Evolutionary conservation across 2,113 vertebrate genomes (phyloP).

Genomic region (Pseudorhombus dupliciocellatus): DNA sequence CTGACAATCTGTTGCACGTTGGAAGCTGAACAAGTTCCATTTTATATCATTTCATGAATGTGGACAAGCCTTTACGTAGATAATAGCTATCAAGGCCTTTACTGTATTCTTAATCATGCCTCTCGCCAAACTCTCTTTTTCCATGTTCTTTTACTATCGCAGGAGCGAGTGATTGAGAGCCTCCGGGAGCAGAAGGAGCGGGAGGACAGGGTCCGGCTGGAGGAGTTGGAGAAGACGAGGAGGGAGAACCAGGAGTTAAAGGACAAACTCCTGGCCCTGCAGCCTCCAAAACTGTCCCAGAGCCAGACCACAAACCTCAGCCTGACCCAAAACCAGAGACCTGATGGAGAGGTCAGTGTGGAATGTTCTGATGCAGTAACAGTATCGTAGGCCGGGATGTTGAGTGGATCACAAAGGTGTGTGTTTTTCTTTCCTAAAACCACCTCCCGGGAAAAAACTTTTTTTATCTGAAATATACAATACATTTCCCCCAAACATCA

Average conservation of each 20-base stretch:
- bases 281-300: slow-evolving; percentile 64
- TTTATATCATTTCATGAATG: slow-evolving; percentile 10
- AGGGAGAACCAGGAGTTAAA: slow-evolving; percentile 96
- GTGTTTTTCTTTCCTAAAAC: neutral
- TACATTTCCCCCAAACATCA: neutral
- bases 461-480: slow-evolving; percentile 1
- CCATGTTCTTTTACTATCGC: slow-evolving; percentile 6
- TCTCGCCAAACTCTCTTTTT: neutral
- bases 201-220: slow-evolving; percentile 90
- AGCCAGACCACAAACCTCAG: slow-evolving; percentile 46
- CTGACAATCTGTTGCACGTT: slow-evolving; percentile 25
- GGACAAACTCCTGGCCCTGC: slow-evolving; percentile 89
- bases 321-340: slow-evolving; percentile 47
- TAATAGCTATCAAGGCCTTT: slow-evolving; percentile 9
- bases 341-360: slow-evolving; percentile 72
- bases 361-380: neutral
- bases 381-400: neutral
- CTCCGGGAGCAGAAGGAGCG: slow-evolving; percentile 92
- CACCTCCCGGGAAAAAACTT: no score
- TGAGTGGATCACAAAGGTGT: neutral
- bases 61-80: slow-evolving; percentile 1
- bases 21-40: slow-evolving; percentile 14
- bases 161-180: slow-evolving; percentile 97
- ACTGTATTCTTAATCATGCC: neutral
- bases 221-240: slow-evolving; percentile 91